Conservation (phyloP, 1,140 invertebrate genomes). For the Drosophila lacertosa region DNA sequence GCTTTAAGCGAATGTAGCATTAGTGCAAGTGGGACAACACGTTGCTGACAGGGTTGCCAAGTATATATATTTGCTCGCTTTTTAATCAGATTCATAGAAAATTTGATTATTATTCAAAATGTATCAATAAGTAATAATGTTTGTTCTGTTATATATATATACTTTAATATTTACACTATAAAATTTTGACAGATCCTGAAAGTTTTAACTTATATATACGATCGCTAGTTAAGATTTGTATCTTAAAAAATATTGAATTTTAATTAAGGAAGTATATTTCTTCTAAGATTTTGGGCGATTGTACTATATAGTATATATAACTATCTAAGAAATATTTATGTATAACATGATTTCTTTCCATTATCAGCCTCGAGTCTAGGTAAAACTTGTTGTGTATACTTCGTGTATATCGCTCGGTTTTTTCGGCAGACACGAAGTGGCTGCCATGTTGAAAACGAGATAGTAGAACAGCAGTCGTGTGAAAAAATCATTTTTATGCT, state of each 20-base stretch:
- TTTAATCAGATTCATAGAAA: background rate
- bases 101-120: background rate
- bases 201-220: background rate
- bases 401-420: constrained; percentile 29
- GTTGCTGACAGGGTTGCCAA: constrained; percentile 42
- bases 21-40: constrained; percentile 45
- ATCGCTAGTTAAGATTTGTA: constrained; percentile 12
- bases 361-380: constrained; percentile 27
- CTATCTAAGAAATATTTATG: background rate
- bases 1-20: constrained; percentile 3
- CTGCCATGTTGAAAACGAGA: constrained; percentile 63
- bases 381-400: constrained; percentile 48
- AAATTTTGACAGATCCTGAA: background rate
- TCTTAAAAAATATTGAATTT: background rate
- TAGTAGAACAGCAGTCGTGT: constrained; percentile 40
- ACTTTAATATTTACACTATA: too few species aligned
- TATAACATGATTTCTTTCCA: constrained; percentile 6
- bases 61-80: background rate
- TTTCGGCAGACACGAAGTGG: constrained; percentile 46
- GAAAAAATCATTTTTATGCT: constrained; percentile 51
- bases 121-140: background rate
- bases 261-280: background rate
- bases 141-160: too few species aligned
- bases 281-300: background rate
- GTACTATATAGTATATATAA: background rate